phyloP scores from a whole-genome alignment of 2,113 vertebrate genomes.

The Bucco capensis region DNA sequence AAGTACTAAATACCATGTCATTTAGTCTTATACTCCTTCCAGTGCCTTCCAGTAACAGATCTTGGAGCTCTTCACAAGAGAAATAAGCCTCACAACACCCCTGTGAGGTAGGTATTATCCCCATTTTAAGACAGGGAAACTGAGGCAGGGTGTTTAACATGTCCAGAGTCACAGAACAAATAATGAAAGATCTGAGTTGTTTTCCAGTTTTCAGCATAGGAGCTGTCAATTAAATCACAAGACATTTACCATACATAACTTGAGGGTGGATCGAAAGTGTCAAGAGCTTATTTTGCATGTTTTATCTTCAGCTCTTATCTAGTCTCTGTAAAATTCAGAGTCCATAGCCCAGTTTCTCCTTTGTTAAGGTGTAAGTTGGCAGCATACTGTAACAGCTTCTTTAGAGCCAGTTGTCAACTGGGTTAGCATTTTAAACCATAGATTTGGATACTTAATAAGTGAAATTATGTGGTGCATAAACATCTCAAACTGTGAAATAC shows the following conservation, averaged over 20 bases:
- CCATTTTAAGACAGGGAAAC: slow-evolving; percentile 29
- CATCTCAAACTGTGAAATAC: neutral
- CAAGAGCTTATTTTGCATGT: neutral
- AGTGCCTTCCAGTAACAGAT: slow-evolving; percentile 26
- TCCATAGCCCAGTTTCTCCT: neutral
- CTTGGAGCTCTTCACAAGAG: neutral
- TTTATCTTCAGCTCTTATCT: neutral
- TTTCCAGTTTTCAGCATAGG: slow-evolving; percentile 31
- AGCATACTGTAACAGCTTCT: slow-evolving; percentile 31
- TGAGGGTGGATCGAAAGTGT: neutral
- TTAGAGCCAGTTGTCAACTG: neutral
- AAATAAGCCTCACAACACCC: slow-evolving; percentile 49
- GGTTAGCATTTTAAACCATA: neutral
- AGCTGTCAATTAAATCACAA: neutral
- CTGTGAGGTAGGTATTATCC: slow-evolving; percentile 61
- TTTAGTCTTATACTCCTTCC: neutral
- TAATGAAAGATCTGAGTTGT: slow-evolving; percentile 16
- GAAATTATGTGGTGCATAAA: neutral
- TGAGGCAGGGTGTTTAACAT: slow-evolving; percentile 29
- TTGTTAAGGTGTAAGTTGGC: neutral
- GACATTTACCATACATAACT: neutral
- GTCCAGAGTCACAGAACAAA: slow-evolving; percentile 14
- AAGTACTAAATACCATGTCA: neutral
- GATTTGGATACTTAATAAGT: neutral
- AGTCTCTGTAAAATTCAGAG: neutral